Base-by-base conservation (phyloP, 2,113 vertebrate species). In the Tupaia tana region DNA sequence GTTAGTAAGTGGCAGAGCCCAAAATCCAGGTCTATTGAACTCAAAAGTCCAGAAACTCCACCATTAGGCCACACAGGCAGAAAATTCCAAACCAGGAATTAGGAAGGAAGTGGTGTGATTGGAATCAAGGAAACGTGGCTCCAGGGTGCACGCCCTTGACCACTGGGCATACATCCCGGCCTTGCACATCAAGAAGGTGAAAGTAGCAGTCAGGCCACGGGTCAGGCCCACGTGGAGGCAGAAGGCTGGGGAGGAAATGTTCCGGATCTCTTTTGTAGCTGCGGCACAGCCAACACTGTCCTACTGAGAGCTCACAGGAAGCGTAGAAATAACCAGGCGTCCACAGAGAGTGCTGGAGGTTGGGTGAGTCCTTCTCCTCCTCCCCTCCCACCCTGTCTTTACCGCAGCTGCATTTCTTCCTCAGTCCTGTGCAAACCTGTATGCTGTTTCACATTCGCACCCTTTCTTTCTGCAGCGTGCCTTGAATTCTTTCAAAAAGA, bases 111-210 rank as follows among this genome's bases (percentile, higher is more conserved):
- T 75, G 66, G 78, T 82, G 82, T 1, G 1, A 73, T 18, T 73
- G 82, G 71, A 88, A 90, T 92, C 63, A 20, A 90, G 73, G 75
- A 90, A 82, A 54, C 90, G 85, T 93, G 81, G 74, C 84, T 93
- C 94, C 9, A 27, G 54, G 31, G 54, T 24, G 10, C 11, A 3
- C 70, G 74, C 69, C 75, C 29, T 70, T 70, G 85, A 24, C 18
- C 27, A 31, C 69, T 34, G 59, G 13, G 71, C 80, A 20, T 11
- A 43, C 1, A 1, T 22, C 87, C 75, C 15, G 54, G 59, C 67
- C 63, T 27, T 34, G 59, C 63, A 78, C 29, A 66, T 43, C 1
- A 9, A 78, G 27, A 84, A 66, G 73, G 81, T 71, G 43, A 83
- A 87, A 73, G 70, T 63, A 31, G 22, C 34, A 27, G 83, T 73